phyloP scores from a whole-genome alignment of 2,888 invertebrate species.

The Nemotelus nigrinus region DNA sequence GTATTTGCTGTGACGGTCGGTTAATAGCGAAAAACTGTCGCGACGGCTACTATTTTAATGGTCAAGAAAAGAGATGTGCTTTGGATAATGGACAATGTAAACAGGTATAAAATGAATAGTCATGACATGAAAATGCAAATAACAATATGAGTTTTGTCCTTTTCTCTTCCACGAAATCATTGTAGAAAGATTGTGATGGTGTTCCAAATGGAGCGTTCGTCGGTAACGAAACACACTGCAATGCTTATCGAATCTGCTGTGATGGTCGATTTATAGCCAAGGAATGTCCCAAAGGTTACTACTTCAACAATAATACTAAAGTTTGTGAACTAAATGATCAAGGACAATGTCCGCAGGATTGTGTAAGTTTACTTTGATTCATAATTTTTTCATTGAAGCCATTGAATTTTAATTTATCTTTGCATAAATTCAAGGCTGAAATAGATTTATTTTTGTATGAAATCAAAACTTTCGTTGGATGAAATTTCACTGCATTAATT shows the following conservation, averaged over 20 bases:
- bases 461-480: no score
- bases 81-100: slow-evolving; percentile 12
- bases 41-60: slow-evolving; percentile 21
- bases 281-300: slow-evolving; percentile 51
- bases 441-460: no score
- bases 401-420: no score
- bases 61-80: background rate
- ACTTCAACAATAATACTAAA: slow-evolving; percentile 50
- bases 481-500: no score
- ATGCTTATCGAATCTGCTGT: slow-evolving; percentile 50
- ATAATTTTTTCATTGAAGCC: no score
- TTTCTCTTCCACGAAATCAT: no score
- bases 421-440: no score
- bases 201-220: background rate
- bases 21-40: slow-evolving; percentile 34
- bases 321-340: slow-evolving; percentile 19
- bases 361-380: slow-evolving; percentile 4
- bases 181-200: background rate
- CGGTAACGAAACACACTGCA: background rate
- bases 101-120: background rate
- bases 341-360: background rate
- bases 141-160: no score
- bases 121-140: no score
- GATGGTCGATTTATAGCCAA: slow-evolving; percentile 53
- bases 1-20: slow-evolving; percentile 38